These are phyloP conservation scores for Petrolisthes manimaculis DNA, from an alignment of 2,888 invertebrate species.

Conservation along the genomic window DNA sequence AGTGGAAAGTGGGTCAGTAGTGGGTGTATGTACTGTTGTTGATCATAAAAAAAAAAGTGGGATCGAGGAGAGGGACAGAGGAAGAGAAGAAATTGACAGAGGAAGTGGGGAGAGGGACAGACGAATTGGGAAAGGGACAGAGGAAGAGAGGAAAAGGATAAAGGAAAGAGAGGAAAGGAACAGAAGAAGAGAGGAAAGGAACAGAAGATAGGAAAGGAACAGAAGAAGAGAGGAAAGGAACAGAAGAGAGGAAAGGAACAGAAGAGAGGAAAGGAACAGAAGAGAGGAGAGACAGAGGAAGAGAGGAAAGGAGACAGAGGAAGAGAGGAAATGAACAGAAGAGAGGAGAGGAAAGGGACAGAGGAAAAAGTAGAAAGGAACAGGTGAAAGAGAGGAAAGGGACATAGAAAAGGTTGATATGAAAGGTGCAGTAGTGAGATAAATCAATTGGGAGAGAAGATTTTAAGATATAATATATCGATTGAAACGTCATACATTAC, in stretches of 20 bases:
- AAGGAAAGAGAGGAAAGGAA: slow-evolving; percentile 4
- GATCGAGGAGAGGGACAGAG: not conserved
- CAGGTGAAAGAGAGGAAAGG: too few species aligned
- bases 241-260: not conserved
- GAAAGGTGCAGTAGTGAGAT: too few species aligned
- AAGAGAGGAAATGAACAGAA: not conserved
- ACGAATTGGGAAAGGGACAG: not conserved
- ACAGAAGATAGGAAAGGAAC: not conserved
- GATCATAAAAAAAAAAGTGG: not conserved
- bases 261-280: not conserved
- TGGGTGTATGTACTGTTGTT: not conserved
- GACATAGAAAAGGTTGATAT: too few species aligned
- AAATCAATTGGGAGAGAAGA: too few species aligned
- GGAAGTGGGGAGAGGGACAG: not conserved
- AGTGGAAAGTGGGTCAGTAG: not conserved
- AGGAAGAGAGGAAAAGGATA: not conserved
- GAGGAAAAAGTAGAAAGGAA: too few species aligned
- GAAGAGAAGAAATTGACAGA: too few species aligned
- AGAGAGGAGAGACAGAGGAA: too few species aligned
- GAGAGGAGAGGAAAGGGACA: too few species aligned
- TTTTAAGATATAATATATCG: too few species aligned
- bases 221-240: not conserved
- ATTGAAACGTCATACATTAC: too few species aligned
- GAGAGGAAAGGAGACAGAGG: not conserved
- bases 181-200: too few species aligned